Conservation (phyloP, 2,797 vertebrate genomes). For the Lepidocolaptes lacrymiger region DNA sequence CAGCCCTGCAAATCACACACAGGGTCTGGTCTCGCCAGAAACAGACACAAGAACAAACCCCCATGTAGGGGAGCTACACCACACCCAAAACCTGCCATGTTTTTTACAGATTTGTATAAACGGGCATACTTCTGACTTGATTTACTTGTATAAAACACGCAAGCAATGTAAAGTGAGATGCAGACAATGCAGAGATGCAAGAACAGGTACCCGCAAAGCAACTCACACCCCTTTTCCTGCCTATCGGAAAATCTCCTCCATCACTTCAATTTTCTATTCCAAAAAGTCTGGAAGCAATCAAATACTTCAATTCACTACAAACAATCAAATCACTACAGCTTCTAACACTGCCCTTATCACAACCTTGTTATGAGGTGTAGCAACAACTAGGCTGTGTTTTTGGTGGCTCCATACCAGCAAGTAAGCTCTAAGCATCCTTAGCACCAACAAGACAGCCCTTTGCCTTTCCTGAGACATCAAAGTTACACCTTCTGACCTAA, state of each 20-base stretch:
- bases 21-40: neutral
- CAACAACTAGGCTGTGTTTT: neutral
- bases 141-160: neutral
- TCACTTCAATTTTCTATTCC: neutral
- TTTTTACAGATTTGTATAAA: neutral
- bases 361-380: neutral
- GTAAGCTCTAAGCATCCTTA: neutral
- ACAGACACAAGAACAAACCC: neutral
- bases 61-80: neutral
- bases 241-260: neutral
- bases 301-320: neutral
- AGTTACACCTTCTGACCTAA: neutral
- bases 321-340: neutral
- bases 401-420: neutral
- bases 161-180: neutral
- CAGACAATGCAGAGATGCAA: neutral
- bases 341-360: neutral
- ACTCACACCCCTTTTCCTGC: neutral
- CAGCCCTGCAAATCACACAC: neutral
- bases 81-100: neutral
- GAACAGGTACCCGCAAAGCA: neutral
- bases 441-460: neutral
- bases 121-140: neutral
- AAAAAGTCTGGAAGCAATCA: neutral
- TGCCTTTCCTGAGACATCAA: rapidly evolving